Evolutionary conservation across 2,888 invertebrate species (phyloP), one percentile per base, ranked within the genome.

Genomic region (Perizoma flavofasciatum): DNA sequence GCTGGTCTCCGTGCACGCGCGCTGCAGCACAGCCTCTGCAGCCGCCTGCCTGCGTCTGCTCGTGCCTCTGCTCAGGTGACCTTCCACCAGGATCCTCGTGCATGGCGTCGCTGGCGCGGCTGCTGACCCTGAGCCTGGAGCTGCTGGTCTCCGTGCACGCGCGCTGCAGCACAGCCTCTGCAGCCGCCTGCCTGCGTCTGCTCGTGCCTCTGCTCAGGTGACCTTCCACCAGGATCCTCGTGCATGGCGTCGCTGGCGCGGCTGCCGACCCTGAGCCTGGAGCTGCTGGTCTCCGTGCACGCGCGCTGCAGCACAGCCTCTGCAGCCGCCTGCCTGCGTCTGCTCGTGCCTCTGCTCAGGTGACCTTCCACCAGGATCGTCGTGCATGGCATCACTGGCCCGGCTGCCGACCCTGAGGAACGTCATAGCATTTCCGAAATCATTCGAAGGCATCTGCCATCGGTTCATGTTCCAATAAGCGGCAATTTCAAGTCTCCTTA

Each of bases 121-220:
- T n/a, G 64, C 35, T 75, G 5, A 59, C 59, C 0, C n/a, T 80
- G 0, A 34, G 70, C 0, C 22, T 83, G 5, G 81, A 83, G 0
- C 11, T 77, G 2, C 71, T 73, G 8, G 51, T 66, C 5, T 57
- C 58, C 0, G 64, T 82, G 3, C 81, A 76, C 55, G 44, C 40
- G 0, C 59, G 61, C 4, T 59, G 72, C 8, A 54, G 60, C 67
- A 0, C 6, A n/a, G 10, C 41, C 3, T 22, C 52, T 6, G 33
- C 49, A 6, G 35, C 35, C 11, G 50, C 51, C 22, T 57, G 54
- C 37, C 54, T 33, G 22, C 71, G 82, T 0, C 67, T 88, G 0
- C 68, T 88, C 2, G 60, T 83, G 46, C 88, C 89, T 4, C 61
- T 88, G 7, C 53, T 88, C 0, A 78, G 85, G 88, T 88, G 37